Conservation (phyloP, 92 coral and sea anemone genomes). For the Epizoanthus scotinus region DNA sequence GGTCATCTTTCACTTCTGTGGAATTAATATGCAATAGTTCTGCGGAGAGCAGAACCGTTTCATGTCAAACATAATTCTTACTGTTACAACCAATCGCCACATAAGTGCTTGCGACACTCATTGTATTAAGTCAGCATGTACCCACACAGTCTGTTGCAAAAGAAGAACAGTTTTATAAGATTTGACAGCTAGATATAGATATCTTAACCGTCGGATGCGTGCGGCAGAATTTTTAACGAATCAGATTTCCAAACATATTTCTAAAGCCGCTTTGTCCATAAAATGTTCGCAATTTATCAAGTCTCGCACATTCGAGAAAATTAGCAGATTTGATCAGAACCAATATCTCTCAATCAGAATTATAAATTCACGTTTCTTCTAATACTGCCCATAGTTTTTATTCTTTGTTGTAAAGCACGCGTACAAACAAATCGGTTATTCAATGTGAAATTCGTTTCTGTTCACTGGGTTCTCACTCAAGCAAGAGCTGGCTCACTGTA, state of each 20-base stretch:
- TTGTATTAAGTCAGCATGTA: background rate
- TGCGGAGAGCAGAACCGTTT: background rate
- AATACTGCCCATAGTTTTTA: background rate
- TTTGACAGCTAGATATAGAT: slow-evolving; percentile 18
- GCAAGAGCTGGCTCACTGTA: background rate
- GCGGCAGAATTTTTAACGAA: background rate
- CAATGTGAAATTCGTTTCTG: background rate
- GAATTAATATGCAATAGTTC: no score
- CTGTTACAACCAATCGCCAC: background rate
- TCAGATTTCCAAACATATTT: background rate
- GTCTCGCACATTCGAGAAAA: background rate
- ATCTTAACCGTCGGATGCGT: slow-evolving; percentile 1
- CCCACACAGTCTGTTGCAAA: background rate
- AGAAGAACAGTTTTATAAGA: slow-evolving; percentile 16
- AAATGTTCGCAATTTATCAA: background rate
- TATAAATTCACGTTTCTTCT: background rate
- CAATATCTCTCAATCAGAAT: background rate
- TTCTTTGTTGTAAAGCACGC: background rate
- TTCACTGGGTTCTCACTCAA: background rate
- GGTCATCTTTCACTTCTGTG: background rate
- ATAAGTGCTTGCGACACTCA: background rate
- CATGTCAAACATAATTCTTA: background rate
- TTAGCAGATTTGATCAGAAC: slow-evolving; percentile 1
- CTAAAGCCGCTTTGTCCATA: background rate
- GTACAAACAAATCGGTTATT: background rate